Conservation (phyloP, 2,797 vertebrate species). For the Astyanax mexicanus region DNA sequence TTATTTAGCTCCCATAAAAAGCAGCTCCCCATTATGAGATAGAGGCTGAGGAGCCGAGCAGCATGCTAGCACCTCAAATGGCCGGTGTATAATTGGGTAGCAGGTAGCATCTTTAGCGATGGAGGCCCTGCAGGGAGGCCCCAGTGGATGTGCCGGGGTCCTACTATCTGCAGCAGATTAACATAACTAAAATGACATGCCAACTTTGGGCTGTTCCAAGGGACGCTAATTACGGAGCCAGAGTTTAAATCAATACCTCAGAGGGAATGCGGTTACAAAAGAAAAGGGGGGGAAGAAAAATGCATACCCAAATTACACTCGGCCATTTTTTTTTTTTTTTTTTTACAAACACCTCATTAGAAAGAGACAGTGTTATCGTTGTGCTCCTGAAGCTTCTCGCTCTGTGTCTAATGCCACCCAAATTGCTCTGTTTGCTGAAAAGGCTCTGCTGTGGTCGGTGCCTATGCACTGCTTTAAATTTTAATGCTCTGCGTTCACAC, state of each 20-base stretch:
- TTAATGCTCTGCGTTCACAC: conserved; percentile 67
- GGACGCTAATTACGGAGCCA: conserved; percentile 64
- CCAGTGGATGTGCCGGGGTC: conserved; percentile 60
- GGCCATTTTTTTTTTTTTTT: conserved; percentile 48
- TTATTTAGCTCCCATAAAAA: conserved; percentile 60
- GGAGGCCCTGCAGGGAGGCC: conserved; percentile 56
- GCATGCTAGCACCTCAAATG: conserved; percentile 43
- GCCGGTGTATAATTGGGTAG: conserved; percentile 64
- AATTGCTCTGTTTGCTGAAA: conserved; percentile 67
- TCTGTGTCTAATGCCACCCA: conserved; percentile 61
- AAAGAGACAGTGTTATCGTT: conserved; percentile 59
- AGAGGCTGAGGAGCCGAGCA: conserved; percentile 37
- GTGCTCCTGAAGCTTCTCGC: conserved; percentile 49
- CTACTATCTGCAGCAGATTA: conserved; percentile 56
- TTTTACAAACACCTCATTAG: conserved; percentile 67
- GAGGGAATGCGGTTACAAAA: conserved; percentile 59
- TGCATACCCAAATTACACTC: conserved; percentile 63
- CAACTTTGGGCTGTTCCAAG: conserved; percentile 60
- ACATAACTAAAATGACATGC: conserved; percentile 66
- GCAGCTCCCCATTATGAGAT: conserved; percentile 53
- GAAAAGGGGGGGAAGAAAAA: conserved; percentile 23
- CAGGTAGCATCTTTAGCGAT: conserved; percentile 60
- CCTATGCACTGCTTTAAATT: conserved; percentile 70
- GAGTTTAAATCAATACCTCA: conserved; percentile 69
- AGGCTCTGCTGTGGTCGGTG: conserved; percentile 55